Evolutionary conservation across 2,888 invertebrate species (phyloP), one percentile per base, ranked within the genome.

Genomic region (Metopia argyrocephala): DNA sequence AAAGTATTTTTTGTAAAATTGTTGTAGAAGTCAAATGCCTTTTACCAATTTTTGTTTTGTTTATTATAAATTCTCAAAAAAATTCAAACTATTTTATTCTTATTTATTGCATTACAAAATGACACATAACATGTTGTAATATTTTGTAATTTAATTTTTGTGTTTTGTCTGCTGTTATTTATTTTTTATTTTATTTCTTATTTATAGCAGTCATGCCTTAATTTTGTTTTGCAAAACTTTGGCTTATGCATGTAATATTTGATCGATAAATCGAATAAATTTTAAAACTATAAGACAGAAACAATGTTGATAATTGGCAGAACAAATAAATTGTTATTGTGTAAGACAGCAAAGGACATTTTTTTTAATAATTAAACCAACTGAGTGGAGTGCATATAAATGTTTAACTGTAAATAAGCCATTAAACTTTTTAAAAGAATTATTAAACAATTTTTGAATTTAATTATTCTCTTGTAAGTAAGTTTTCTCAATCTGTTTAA

Each of bases 61-160:
- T n/a, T n/a, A n/a, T n/a, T n/a, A n/a, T n/a, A n/a, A n/a, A n/a
- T n/a, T n/a, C n/a, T n/a, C 25, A 28, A 25, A 56, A 27, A 57
- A 25, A 31, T 0, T 31, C 6, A 9, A 12, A 38, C 5, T 15
- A 65, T 66, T 69, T 52, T 61, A 79, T 79, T 79, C 75, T 75
- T 79, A 70, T 79, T 79, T 79, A 75, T 79, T 61, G 59, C 59
- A 46, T 23, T 52, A 54, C 54, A 48, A 74, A 79, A 69, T 61
- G 75, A 79, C 74, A 75, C 61, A 62, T 64, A 64, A 64, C 68
- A 76, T 46, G 70, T 25, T 76, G 71, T 71, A 68, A 68, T 68
- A 66, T 80, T 76, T 80, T 80, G 79, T 80, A 66, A 80, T 76
- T 76, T 71, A 76, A 76, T 68, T 75, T 71, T 45, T 28, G 45